Evolutionary conservation across 2,797 vertebrate species (phyloP).

Genomic region (Champsocephalus gunnari): DNA sequence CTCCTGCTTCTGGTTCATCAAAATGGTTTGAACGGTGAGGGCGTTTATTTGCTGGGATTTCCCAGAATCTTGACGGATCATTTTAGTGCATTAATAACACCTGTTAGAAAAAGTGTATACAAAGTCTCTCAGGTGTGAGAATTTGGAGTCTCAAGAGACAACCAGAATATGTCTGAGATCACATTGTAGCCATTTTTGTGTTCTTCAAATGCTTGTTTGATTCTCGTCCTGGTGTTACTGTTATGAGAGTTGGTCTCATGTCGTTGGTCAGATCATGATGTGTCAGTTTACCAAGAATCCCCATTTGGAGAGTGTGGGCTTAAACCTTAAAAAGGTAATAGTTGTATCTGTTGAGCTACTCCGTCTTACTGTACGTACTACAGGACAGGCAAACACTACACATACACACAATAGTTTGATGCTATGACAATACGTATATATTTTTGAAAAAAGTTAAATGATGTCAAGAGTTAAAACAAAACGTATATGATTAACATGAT

Average conservation of each 20-base stretch:
- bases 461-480: too few species aligned
- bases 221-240: neutral
- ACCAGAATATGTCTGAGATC: neutral
- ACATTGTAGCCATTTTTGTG: neutral
- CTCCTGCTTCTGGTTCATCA: constrained; percentile 26
- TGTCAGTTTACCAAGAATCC: neutral
- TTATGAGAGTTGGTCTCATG: constrained; percentile 15
- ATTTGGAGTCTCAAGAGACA: neutral
- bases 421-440: too few species aligned
- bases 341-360: constrained; percentile 15
- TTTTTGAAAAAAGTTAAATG: too few species aligned
- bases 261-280: neutral
- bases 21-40: constrained; percentile 4
- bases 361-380: neutral
- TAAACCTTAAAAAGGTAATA: neutral
- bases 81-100: constrained; percentile 4
- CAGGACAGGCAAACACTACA: too few species aligned
- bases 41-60: constrained; percentile 8
- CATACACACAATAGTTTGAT: too few species aligned
- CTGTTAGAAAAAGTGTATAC: neutral
- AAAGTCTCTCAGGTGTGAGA: neutral
- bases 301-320: constrained; percentile 12
- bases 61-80: neutral
- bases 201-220: neutral
- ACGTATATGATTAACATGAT: too few species aligned